phyloP scores from a whole-genome alignment of 2,888 invertebrate species.

The Agriotes lineatus region DNA sequence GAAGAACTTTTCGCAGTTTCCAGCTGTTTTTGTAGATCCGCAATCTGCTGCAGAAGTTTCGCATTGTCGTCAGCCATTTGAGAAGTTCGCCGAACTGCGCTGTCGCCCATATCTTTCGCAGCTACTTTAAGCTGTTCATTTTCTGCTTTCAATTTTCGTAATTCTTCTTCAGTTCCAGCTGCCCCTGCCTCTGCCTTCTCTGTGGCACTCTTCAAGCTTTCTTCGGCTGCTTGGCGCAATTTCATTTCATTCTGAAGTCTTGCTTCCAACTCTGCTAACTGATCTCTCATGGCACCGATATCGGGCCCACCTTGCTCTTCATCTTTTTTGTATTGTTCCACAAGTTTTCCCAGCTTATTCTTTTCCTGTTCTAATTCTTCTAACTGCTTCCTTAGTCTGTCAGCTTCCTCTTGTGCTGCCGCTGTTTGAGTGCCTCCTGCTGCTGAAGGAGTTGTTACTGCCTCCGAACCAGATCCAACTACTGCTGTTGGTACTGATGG shows the following conservation, averaged over 20 bases:
- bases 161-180: too few species aligned
- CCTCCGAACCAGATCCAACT: too few species aligned
- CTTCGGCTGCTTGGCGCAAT: conserved; percentile 20
- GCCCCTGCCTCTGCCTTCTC: too few species aligned
- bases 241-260: conserved; percentile 16
- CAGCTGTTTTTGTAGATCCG: conserved; percentile 20
- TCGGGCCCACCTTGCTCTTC: neutral
- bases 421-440: neutral
- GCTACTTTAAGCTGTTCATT: conserved; percentile 26
- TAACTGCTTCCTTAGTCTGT: neutral
- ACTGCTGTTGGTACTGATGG: too few species aligned
- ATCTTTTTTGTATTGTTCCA: neutral
- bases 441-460: too few species aligned
- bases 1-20: neutral
- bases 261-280: neutral
- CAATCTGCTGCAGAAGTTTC: conserved; percentile 50
- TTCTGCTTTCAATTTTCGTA: conserved; percentile 29
- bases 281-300: neutral
- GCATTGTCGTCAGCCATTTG: conserved; percentile 50
- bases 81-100: neutral
- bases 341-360: neutral
- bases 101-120: neutral
- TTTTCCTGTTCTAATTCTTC: neutral
- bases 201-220: neutral
- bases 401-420: neutral